A percentile compares a stretch with the other conserved stretches of the same genome.
Conservation (phyloP, 2,797 vertebrate genomes). For the Denticeps clupeoides region DNA sequence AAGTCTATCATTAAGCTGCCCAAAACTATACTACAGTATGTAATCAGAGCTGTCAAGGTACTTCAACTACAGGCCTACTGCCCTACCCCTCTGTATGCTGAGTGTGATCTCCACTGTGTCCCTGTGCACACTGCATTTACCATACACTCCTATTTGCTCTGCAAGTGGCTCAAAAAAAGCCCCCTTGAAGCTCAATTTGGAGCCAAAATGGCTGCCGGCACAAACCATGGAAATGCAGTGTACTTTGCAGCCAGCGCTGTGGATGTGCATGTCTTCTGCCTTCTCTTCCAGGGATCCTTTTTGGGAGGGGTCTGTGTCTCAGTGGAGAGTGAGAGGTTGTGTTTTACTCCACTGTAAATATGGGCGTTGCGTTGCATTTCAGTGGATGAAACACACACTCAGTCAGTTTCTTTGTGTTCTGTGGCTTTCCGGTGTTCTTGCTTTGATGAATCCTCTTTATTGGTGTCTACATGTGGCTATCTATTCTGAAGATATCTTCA, state of each 20-base stretch:
- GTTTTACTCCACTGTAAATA: conserved; percentile 28
- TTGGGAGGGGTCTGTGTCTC: conserved; percentile 7
- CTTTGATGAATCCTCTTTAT: no score
- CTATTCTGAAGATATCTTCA: no score
- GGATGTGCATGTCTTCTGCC: conserved; percentile 18
- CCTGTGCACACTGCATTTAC: conserved; percentile 56
- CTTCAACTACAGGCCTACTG: conserved; percentile 79
- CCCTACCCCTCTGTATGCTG: conserved; percentile 57
- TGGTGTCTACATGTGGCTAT: no score
- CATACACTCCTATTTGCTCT: conserved; percentile 22
- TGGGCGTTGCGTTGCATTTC: no score
- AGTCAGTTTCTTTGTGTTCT: no score
- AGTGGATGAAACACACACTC: no score
- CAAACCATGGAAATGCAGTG: conserved; percentile 13
- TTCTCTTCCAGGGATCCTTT: conserved; percentile 1
- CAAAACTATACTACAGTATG: conserved; percentile 96
- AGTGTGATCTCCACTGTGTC: conserved; percentile 19
- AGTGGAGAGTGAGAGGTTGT: conserved; percentile 20
- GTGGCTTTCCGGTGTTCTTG: no score
- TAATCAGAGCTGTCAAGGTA: conserved; percentile 98
- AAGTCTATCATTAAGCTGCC: conserved; percentile 98
- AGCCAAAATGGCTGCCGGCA: conserved; percentile 10
- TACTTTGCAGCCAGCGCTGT: conserved; percentile 6
- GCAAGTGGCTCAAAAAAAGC: neutral
- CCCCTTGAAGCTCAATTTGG: conserved; percentile 1